phyloP scores from a whole-genome alignment of 2,113 vertebrate genomes.

The Panurus biarmicus region DNA sequence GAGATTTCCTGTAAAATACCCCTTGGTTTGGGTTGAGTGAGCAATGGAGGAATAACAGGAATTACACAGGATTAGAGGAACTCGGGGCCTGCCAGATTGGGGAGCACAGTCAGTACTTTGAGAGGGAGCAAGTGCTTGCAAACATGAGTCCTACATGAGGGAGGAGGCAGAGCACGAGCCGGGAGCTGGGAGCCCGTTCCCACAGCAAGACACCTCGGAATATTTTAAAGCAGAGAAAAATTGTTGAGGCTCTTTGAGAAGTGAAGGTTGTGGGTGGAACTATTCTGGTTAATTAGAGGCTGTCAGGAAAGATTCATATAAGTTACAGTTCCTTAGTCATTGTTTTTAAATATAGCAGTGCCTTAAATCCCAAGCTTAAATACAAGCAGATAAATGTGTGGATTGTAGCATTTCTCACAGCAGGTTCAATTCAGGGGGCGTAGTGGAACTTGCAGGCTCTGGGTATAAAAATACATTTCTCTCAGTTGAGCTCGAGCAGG shows the following conservation, averaged over 20 bases:
- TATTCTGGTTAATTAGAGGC: slow-evolving; percentile 49
- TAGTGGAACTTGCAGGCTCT: background rate
- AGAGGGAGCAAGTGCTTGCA: background rate
- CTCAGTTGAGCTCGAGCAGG: background rate
- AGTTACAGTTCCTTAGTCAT: slow-evolving; percentile 59
- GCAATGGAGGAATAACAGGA: background rate
- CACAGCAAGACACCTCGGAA: background rate
- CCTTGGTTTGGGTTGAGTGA: background rate
- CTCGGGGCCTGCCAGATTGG: background rate
- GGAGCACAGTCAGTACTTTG: background rate
- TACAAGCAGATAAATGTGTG: slow-evolving; percentile 3
- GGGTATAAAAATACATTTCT: slow-evolving; percentile 35
- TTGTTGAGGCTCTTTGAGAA: background rate
- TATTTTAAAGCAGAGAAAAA: background rate
- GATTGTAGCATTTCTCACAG: slow-evolving; percentile 16
- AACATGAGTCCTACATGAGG: background rate
- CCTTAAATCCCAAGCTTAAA: slow-evolving; percentile 8
- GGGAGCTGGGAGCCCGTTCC: background rate
- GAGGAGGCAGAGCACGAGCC: background rate
- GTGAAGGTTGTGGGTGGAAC: slow-evolving; percentile 38
- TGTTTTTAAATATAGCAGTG: slow-evolving; percentile 55
- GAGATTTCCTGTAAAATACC: background rate
- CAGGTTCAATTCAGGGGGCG: slow-evolving; percentile 60
- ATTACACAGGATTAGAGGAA: background rate
- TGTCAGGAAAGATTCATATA: slow-evolving; percentile 14